phyloP scores from a whole-genome alignment of 2,797 vertebrate genomes.

The Mus caroli region DNA sequence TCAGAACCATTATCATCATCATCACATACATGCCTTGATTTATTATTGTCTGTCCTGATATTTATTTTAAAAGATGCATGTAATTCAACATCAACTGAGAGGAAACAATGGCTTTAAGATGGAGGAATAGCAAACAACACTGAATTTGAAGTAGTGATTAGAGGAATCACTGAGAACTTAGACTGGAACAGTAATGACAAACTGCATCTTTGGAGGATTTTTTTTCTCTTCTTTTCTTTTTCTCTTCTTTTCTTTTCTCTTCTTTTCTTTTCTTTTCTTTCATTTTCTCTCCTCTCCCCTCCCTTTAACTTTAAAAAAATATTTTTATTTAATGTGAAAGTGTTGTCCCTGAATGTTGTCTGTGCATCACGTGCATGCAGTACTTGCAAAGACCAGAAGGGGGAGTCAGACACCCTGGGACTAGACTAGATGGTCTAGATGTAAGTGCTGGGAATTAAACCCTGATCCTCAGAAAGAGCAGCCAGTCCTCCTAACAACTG shows the following conservation, averaged over 20 bases:
- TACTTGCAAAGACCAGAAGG: neutral
- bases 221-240: neutral
- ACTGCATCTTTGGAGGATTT: slow-evolving; percentile 6
- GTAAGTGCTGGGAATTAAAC: neutral
- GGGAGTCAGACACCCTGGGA: neutral
- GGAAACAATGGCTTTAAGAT: neutral
- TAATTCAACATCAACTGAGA: neutral
- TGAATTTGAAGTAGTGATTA: neutral
- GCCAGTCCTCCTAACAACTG: neutral
- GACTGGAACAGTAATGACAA: neutral
- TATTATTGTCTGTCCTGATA: slow-evolving; percentile 11
- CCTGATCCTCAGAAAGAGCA: neutral
- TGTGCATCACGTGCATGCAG: neutral
- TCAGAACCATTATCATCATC: neutral
- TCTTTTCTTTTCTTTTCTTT: neutral
- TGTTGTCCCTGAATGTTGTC: neutral
- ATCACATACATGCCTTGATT: neutral
- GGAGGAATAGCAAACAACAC: neutral
- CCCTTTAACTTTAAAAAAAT: neutral
- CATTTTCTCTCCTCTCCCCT: neutral
- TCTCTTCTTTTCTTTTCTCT: neutral
- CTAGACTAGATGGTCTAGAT: neutral
- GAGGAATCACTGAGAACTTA: neutral
- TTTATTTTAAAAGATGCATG: neutral
- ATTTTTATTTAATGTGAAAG: neutral